These are phyloP conservation scores for Cervus canadensis DNA, from an alignment of 2,113 vertebrate species.

Conservation along the genomic window DNA sequence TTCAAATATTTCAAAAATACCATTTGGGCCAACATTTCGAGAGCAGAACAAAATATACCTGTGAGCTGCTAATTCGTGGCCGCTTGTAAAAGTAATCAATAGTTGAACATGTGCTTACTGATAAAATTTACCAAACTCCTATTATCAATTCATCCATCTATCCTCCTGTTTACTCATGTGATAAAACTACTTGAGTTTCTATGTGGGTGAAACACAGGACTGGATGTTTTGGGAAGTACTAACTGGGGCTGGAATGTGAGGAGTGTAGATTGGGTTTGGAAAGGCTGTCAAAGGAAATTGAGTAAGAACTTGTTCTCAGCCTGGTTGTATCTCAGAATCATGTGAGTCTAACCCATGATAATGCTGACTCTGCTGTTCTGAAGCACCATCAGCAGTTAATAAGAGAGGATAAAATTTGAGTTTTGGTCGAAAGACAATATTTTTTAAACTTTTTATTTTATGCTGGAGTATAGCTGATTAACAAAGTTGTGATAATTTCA, in stretches of 20 bases:
- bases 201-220: neutral
- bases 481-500: neutral
- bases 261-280: neutral
- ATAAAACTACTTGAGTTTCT: neutral
- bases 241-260: neutral
- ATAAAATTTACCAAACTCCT: neutral
- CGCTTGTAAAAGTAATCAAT: neutral
- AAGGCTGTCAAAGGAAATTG: neutral
- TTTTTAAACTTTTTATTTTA: neutral
- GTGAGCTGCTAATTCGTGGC: neutral
- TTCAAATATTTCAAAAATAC: neutral
- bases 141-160: neutral
- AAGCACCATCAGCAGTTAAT: neutral
- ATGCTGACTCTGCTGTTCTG: neutral
- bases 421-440: neutral
- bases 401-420: neutral
- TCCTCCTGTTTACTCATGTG: neutral
- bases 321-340: neutral
- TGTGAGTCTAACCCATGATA: neutral
- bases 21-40: neutral
- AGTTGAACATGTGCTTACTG: neutral
- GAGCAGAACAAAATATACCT: neutral
- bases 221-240: neutral
- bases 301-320: neutral
- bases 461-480: neutral